Base-by-base conservation (phyloP, 2,888 invertebrate genomes). In the Boloria selene region DNA sequence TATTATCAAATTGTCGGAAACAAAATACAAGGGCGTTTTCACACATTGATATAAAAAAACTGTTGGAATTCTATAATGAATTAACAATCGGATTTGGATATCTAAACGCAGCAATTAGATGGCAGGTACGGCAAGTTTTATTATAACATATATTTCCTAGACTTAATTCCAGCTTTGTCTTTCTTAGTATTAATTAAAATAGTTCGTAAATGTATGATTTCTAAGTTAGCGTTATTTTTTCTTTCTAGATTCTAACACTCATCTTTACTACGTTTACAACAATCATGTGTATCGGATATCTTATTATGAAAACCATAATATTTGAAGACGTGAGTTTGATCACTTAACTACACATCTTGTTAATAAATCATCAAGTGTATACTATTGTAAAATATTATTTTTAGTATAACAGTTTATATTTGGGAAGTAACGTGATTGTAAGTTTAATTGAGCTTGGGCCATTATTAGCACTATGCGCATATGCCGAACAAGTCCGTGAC, bases 21-120 rank as follows among this genome's bases (percentile, higher is more conserved):
- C 3, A 22, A 0, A 22, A n/a, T 44, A 10, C 10, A 4, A 50
- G 60, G 13, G 61, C 63, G 38, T 47, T 13, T 82, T 79, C 55
- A 63, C 85, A 60, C 16, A 22, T 59, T 59, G 49, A 49, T 13
- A 17, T 59, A 13, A 16, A 59, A 17, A 59, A 59, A 17, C 6
- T 59, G 2, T 85, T 86, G 81, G 79, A 85, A 55, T 75, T 85
- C 7, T 87, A 87, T 68, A 79, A 86, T 38, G 79, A 78, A 26
- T 72, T 83, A 17, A 82, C 84, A 13, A 81, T 79, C 64, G 73
- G 83, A n/a, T 83, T 83, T 47, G 80, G 83, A 55, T 79, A 68
- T 67, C 75, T 88, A 63, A 80, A 82, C 45, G 82, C 84, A 64
- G 83, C 87, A 1, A 79, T 87, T 26, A 87, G 86, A 71, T 88